phyloP scores from a whole-genome alignment of 1,140 invertebrate species.

The Lordiphosa clarofinis region DNA sequence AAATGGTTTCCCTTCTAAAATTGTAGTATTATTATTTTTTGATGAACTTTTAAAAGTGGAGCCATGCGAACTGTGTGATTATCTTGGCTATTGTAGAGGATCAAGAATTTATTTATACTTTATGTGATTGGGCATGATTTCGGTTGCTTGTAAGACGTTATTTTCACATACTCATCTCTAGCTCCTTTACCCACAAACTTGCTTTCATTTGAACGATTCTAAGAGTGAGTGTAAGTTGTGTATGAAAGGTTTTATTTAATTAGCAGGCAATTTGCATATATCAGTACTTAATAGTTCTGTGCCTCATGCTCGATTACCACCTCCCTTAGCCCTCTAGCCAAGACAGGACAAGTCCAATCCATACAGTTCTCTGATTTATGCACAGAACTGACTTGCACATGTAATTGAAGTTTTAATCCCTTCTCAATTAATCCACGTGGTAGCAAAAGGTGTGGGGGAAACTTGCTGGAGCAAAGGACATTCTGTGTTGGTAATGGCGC shows the following conservation, averaged over 20 bases:
- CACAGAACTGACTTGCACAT: conserved; percentile 29
- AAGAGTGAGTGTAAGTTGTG: background rate
- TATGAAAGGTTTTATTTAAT: conserved; percentile 28
- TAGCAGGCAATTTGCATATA: conserved; percentile 47
- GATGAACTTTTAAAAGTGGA: too few relatives aligned
- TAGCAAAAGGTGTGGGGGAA: conserved; percentile 80
- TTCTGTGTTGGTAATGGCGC: conserved; percentile 5
- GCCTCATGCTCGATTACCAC: conserved; percentile 37
- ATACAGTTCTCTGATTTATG: background rate
- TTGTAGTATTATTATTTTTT: too few relatives aligned
- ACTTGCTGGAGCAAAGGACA: conserved; percentile 41
- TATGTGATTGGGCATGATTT: too few relatives aligned
- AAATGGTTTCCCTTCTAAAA: too few relatives aligned
- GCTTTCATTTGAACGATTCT: background rate
- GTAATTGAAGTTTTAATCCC: conserved; percentile 40
- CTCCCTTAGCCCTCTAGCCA: conserved; percentile 23
- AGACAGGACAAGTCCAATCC: conserved; percentile 5
- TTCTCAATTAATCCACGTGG: conserved; percentile 80
- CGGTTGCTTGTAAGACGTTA: too few relatives aligned
- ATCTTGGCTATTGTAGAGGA: too few relatives aligned
- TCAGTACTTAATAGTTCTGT: conserved; percentile 38
- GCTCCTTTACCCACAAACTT: background rate
- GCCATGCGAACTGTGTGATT: too few relatives aligned
- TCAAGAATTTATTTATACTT: too few relatives aligned
- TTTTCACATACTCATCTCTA: too few relatives aligned